Percentiles rank a stretch among this genome's conserved stretches.
phyloP scores from a whole-genome alignment of 1,140 invertebrate genomes.

The Anoplolepis gracilipes region DNA sequence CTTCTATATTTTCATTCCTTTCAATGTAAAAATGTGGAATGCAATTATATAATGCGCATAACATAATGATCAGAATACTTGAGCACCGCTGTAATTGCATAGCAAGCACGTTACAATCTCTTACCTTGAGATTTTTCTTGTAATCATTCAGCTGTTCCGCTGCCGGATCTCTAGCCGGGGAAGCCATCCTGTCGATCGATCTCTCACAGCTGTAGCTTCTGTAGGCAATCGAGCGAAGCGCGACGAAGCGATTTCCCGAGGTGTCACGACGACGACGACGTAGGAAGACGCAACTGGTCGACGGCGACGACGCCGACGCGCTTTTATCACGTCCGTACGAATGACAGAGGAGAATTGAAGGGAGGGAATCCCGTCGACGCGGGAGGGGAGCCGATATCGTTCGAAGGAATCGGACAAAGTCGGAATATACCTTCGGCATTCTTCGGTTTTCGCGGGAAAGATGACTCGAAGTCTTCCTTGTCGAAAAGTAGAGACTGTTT shows the following conservation, averaged over 20 bases:
- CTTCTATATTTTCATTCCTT: too few relatives aligned
- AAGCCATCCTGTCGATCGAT: constrained; percentile 26
- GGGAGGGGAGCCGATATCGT: background rate
- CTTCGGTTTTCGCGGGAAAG: background rate
- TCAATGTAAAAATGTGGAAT: too few relatives aligned
- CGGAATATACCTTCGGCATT: constrained; percentile 45
- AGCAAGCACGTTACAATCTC: background rate
- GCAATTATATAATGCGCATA: background rate
- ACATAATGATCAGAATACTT: too few relatives aligned
- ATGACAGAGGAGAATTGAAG: background rate
- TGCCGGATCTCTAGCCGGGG: constrained; percentile 87
- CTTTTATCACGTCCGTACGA: constrained; percentile 69
- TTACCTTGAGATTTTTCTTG: constrained; percentile 88
- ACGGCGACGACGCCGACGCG: constrained; percentile 16
- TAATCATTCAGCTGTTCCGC: constrained; percentile 90
- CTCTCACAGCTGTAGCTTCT: background rate
- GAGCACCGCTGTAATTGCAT: background rate
- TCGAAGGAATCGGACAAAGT: constrained; percentile 33
- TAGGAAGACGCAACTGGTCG: constrained; percentile 48
- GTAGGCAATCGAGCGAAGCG: background rate
- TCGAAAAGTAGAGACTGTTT: too few relatives aligned
- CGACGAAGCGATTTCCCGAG: background rate
- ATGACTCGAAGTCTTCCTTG: too few relatives aligned
- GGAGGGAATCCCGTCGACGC: constrained; percentile 29
- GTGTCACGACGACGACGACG: background rate